Evolutionary conservation across 1,140 invertebrate species (phyloP).

Genomic region (Drosophila tsacasi): DNA sequence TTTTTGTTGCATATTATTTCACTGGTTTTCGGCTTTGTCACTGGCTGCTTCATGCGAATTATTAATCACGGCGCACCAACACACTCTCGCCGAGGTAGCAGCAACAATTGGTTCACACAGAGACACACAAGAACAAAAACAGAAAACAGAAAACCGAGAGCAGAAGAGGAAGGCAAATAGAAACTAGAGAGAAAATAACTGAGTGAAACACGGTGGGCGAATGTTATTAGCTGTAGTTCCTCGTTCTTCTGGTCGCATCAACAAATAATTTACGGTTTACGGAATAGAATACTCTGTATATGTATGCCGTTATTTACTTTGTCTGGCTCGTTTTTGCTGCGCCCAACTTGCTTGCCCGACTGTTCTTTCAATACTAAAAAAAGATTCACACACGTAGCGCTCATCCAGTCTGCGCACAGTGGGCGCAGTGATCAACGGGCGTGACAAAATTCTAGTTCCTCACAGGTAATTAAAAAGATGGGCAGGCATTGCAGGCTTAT

Average conservation of each 20-base stretch:
- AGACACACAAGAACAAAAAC: constrained; percentile 40
- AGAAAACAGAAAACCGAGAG: constrained; percentile 21
- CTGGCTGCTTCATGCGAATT: constrained; percentile 30
- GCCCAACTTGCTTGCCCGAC: constrained; percentile 62
- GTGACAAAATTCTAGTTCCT: constrained; percentile 7
- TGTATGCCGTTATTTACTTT: constrained; percentile 49
- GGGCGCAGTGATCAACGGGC: constrained; percentile 1
- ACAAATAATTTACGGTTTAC: constrained; percentile 32
- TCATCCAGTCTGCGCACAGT: constrained; percentile 39
- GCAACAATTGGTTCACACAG: constrained; percentile 58
- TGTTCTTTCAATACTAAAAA: constrained; percentile 60
- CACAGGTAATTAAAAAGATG: neutral
- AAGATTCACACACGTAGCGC: constrained; percentile 6
- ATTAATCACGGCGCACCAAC: constrained; percentile 45
- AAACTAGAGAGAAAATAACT: constrained; percentile 9
- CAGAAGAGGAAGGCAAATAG: constrained; percentile 13
- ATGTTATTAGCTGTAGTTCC: constrained; percentile 12
- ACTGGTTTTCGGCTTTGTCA: constrained; percentile 45
- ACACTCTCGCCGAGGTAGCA: constrained; percentile 24
- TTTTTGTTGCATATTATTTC: constrained; percentile 56
- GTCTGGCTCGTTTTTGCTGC: constrained; percentile 43
- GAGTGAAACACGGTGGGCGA: constrained; percentile 18
- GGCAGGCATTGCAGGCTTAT: neutral
- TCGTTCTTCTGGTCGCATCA: constrained; percentile 14
- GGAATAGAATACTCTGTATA: constrained; percentile 22